A percentile compares a stretch with the other conserved stretches of the same genome.
Evolutionary conservation across 1,140 invertebrate species (phyloP).

Genomic region (Bicyclus anynana): DNA sequence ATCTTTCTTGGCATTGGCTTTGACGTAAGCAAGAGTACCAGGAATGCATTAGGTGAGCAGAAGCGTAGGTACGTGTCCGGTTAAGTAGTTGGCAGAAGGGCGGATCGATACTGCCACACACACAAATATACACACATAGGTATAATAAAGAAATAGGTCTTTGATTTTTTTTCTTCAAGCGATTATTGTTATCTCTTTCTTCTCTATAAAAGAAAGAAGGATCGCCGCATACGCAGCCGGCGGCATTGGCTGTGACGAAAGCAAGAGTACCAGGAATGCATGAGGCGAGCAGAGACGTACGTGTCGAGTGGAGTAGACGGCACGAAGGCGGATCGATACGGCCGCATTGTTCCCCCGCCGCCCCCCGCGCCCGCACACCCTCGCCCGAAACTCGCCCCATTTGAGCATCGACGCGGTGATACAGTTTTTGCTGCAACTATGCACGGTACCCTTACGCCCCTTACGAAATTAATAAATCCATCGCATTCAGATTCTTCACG

Average conservation of each 20-base stretch:
- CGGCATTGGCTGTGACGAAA: constrained; percentile 40
- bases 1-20: constrained; percentile 20
- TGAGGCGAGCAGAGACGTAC: constrained; percentile 42
- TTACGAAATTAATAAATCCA: no score
- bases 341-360: constrained; percentile 68
- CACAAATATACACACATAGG: no score
- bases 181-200: no score
- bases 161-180: no score
- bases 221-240: constrained; percentile 7
- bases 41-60: constrained; percentile 47
- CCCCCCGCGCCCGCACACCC: constrained; percentile 32
- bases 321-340: constrained; percentile 68
- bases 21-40: constrained; percentile 64
- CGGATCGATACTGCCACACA: constrained; percentile 73
- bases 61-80: constrained; percentile 47
- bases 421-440: constrained; percentile 64
- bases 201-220: not conserved
- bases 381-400: constrained; percentile 54
- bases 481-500: no score
- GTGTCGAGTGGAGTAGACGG: constrained; percentile 49
- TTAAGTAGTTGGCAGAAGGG: constrained; percentile 52
- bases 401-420: constrained; percentile 53
- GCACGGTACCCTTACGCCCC: constrained; percentile 20
- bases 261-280: constrained; percentile 65
- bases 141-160: no score